Percentiles rank a stretch among this genome's conserved stretches.
Conservation (phyloP, 2,888 invertebrate genomes). For the Chrysotoxum bicinctum region DNA sequence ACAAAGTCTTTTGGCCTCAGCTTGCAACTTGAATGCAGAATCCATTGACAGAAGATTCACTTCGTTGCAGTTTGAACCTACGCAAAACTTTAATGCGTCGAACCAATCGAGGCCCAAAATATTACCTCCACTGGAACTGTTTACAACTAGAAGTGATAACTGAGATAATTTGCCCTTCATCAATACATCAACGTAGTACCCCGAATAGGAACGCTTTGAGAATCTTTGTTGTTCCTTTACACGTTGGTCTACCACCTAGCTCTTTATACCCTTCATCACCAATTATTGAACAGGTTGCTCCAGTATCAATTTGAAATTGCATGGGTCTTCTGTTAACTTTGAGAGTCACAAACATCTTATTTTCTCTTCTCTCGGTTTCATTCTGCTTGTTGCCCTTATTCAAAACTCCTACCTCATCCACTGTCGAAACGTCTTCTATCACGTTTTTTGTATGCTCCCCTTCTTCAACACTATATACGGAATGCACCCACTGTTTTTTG, state of each 20-base stretch:
- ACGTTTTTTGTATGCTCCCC: too few relatives aligned
- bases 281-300: not conserved
- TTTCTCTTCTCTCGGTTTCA: not conserved
- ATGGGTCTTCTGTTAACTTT: not conserved
- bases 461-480: too few relatives aligned
- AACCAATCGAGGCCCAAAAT: conserved; percentile 15
- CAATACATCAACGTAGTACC: not conserved
- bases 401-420: not conserved
- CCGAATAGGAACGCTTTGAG: not conserved
- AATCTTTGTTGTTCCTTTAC: not conserved
- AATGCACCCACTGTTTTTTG: too few relatives aligned
- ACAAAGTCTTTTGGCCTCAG: not conserved
- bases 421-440: not conserved
- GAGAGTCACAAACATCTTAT: not conserved
- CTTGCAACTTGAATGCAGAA: not conserved
- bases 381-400: not conserved
- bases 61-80: too few relatives aligned
- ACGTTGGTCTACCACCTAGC: conserved; percentile 4
- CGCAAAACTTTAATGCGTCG: too few relatives aligned
- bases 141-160: not conserved
- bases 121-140: not conserved
- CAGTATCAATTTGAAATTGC: not conserved
- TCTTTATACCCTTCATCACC: not conserved
- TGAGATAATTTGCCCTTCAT: not conserved
- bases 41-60: not conserved